Percentiles rank a stretch among this genome's conserved stretches.
These are phyloP conservation scores for Epizoanthus ramosus DNA, from an alignment of 92 coral and sea anemone genomes.

Conservation along the genomic window DNA sequence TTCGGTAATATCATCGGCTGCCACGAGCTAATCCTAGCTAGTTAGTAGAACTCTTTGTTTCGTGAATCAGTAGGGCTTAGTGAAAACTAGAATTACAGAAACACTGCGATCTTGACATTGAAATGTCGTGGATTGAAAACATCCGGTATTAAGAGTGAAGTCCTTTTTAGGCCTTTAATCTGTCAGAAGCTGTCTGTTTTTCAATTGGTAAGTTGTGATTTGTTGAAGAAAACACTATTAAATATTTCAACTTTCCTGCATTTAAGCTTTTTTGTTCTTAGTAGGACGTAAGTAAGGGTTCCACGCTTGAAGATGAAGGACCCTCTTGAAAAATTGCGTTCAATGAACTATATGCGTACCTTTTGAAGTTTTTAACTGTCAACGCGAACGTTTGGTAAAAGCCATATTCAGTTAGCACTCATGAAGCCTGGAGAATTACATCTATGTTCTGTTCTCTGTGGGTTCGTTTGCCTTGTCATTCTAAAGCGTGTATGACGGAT, in stretches of 20 bases:
- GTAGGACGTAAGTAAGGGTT: slow-evolving; percentile 14
- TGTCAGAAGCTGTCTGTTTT: slow-evolving; percentile 21
- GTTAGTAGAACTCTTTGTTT: no score
- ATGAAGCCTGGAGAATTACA: slow-evolving; percentile 6
- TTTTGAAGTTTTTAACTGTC: slow-evolving; percentile 36
- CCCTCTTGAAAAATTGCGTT: slow-evolving; percentile 8
- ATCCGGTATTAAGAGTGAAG: slow-evolving; percentile 36
- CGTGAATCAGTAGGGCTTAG: slow-evolving; percentile 13
- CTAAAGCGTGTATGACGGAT: background rate
- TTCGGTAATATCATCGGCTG: background rate
- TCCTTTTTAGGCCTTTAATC: slow-evolving; percentile 25
- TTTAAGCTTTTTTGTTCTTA: slow-evolving; percentile 3
- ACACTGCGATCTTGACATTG: slow-evolving; percentile 34
- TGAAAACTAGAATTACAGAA: slow-evolving; percentile 9
- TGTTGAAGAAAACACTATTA: slow-evolving; percentile 1
- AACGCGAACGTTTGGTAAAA: slow-evolving; percentile 9
- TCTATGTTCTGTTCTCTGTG: slow-evolving; percentile 17
- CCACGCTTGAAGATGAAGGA: slow-evolving; percentile 16
- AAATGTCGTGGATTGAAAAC: slow-evolving; percentile 27
- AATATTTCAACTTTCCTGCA: slow-evolving; percentile 5
- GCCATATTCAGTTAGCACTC: background rate
- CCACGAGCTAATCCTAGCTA: no score
- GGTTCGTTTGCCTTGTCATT: background rate
- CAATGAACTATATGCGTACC: slow-evolving; percentile 5
- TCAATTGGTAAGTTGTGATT: slow-evolving; percentile 20